Evolutionary conservation across 2,113 vertebrate genomes (phyloP).

Genomic region (Hippoglossus stenolepis): DNA sequence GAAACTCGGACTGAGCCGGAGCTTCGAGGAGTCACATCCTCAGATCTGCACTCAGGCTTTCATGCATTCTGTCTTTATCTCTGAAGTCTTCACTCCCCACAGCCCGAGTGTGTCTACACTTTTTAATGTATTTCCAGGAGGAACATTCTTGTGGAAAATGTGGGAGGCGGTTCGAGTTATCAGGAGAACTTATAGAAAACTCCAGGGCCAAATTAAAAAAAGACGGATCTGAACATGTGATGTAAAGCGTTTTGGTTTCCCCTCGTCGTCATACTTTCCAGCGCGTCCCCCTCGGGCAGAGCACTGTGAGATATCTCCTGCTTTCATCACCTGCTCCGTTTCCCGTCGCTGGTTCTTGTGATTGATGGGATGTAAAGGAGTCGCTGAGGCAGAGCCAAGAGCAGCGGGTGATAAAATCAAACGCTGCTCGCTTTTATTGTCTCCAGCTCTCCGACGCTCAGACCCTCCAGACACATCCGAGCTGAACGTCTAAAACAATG

Average conservation of each 20-base stretch:
- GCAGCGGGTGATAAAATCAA: constrained; percentile 7
- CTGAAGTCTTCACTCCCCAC: no score
- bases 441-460: constrained; percentile 3
- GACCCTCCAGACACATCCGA: neutral
- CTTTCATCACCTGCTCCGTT: constrained; percentile 5
- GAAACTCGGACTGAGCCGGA: neutral
- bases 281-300: constrained; percentile 7
- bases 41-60: neutral
- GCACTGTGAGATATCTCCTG: constrained; percentile 20
- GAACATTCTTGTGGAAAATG: neutral
- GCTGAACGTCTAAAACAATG: no score
- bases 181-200: no score
- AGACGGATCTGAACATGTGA: neutral
- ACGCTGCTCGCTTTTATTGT: constrained; percentile 11
- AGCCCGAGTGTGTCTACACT: no score
- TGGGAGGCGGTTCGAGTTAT: neutral
- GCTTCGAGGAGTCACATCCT: neutral
- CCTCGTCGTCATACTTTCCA: neutral
- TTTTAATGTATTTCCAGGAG: no score
- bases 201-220: no score
- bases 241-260: neutral
- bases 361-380: constrained; percentile 23
- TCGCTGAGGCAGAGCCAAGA: constrained; percentile 14
- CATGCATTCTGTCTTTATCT: no score
- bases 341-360: constrained; percentile 1